These are phyloP conservation scores for Phaedon cochleariae DNA, from an alignment of 2,888 invertebrate genomes.

Conservation along the genomic window DNA sequence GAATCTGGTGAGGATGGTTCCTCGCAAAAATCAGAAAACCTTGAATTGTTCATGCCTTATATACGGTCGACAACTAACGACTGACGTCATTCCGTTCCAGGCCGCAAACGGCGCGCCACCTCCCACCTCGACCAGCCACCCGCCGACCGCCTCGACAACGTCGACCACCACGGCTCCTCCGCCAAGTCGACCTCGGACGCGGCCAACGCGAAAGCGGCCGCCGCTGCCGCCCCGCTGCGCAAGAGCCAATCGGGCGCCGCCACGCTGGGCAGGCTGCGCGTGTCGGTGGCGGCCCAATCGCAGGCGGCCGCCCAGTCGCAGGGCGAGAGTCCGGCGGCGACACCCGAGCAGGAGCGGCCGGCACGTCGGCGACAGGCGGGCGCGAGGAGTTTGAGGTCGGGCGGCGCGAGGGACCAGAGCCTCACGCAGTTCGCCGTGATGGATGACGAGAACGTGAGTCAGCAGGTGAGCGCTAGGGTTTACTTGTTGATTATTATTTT, in stretches of 20 bases:
- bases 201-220: constrained; percentile 56
- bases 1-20: too few species aligned
- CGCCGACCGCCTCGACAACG: constrained; percentile 66
- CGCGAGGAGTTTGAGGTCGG: constrained; percentile 60
- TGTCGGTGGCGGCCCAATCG: constrained; percentile 64
- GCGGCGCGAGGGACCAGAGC: constrained; percentile 77
- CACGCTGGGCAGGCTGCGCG: constrained; percentile 77
- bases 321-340: constrained; percentile 54
- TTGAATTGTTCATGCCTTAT: too few species aligned
- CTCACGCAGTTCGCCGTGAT: constrained; percentile 91
- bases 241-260: constrained; percentile 68
- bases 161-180: constrained; percentile 68
- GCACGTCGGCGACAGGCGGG: constrained; percentile 61
- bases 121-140: constrained; percentile 60
- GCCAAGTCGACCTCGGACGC: constrained; percentile 64
- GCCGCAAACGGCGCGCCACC: constrained; percentile 58
- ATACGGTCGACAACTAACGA: too few species aligned
- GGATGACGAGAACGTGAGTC: constrained; percentile 92
- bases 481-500: too few species aligned
- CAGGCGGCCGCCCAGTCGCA: constrained; percentile 23
- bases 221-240: constrained; percentile 57
- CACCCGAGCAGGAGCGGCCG: constrained; percentile 59
- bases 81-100: constrained; percentile 35
- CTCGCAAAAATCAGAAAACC: too few species aligned
- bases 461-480: constrained; percentile 66